Conservation (phyloP, 2,113 vertebrate genomes). For the Coptodon rendalli region DNA sequence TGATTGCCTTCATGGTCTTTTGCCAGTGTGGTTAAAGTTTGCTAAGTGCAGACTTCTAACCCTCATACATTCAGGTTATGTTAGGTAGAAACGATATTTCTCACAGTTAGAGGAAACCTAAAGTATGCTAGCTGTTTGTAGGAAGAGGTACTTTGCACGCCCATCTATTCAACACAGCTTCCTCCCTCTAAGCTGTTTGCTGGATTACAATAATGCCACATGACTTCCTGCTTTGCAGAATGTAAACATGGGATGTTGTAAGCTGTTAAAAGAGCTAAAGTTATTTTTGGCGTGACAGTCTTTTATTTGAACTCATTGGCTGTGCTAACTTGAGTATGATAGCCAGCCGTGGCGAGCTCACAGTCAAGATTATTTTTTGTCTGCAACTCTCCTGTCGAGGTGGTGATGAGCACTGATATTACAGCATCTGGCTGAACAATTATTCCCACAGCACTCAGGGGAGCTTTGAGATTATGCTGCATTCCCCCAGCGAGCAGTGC, state of each 20-base stretch:
- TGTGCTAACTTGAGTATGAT: neutral
- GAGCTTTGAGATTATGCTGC: neutral
- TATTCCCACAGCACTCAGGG: slow-evolving; percentile 2
- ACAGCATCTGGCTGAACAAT: slow-evolving; percentile 45
- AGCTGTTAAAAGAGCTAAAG: neutral
- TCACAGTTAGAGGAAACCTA: neutral
- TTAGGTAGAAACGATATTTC: neutral
- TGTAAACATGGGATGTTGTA: neutral
- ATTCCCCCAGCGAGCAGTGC: neutral
- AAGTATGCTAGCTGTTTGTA: neutral
- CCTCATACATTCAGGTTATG: neutral
- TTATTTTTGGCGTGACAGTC: neutral
- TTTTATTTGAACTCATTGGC: neutral
- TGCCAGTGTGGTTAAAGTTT: neutral
- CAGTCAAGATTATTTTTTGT: neutral
- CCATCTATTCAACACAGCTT: neutral
- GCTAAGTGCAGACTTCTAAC: neutral
- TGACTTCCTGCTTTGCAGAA: neutral
- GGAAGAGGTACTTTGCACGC: neutral
- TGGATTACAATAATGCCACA: neutral
- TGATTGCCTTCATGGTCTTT: neutral
- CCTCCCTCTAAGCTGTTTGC: neutral
- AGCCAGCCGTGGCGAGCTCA: neutral
- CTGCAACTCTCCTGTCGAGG: neutral
- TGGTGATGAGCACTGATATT: slow-evolving; percentile 9